Evolutionary conservation across 2,888 invertebrate genomes (phyloP), one percentile per base, ranked within the genome.

Genomic region (Mantis religiosa): DNA sequence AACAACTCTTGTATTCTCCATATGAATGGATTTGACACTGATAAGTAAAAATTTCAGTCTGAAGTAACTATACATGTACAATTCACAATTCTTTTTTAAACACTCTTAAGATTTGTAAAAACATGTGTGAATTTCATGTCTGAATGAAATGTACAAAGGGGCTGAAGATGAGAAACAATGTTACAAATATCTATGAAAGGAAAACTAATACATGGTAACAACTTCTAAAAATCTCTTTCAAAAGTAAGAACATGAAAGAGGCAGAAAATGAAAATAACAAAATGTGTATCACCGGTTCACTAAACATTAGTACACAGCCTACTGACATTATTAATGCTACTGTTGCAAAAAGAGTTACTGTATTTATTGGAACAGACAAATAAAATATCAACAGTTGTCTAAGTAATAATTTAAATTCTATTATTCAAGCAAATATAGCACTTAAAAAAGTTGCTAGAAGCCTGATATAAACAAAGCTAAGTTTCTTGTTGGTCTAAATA

Each of bases 331-430:
- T 28, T 86, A 54, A 28, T 25, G 54, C 86, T 86, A 86, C 28
- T 20, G 47, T 3, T 86, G 86, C 81, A 86, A 86, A 28, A 86
- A 71, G 30, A 71, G 14, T 25, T 86, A 30, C 86, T 81, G 15
- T 71, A 86, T 86, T 86, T 86, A 81, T 47, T 86, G 25, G 86
- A 86, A 86, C 71, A 86, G 86, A 81, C 86, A 28, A 86, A 27
- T 81, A 86, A 86, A 86, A 81, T 41, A 27, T 27, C n/a, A 82
- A 82, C 82, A 87, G 28, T 28, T 71, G 71, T 86, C 87, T 87
- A 87, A 87, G 28, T 87, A n/a, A 82, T 25, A 34, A 87, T 82
- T 87, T 34, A 82, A 87, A 87, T 34, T 30, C 4, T 41, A 82
- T 15, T 82, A 41, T 87, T 87, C 87, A 87, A 87, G 87, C 82